These are phyloP conservation scores for Lates calcarifer DNA, from an alignment of 2,113 vertebrate genomes.

Conservation along the genomic window DNA sequence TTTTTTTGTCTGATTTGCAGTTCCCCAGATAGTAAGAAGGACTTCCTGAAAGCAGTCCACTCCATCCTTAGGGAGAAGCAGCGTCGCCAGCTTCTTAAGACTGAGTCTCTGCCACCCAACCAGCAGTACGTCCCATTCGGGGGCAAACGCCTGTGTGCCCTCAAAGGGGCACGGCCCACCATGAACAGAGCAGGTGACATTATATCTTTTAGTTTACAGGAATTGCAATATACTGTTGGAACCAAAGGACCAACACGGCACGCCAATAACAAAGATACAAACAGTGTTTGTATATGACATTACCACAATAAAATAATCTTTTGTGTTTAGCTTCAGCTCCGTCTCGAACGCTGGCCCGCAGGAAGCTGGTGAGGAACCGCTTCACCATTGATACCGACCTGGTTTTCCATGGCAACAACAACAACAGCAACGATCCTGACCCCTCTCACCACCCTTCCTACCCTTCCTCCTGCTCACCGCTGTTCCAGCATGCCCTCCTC, in stretches of 20 bases:
- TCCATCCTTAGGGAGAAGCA: slow-evolving; percentile 95
- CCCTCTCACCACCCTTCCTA: slow-evolving; percentile 51
- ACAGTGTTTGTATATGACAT: not conserved
- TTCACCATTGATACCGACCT: slow-evolving; percentile 94
- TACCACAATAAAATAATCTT: not conserved
- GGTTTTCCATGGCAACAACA: slow-evolving; percentile 88
- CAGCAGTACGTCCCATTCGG: slow-evolving; percentile 98
- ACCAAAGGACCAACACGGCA: not conserved
- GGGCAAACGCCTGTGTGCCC: slow-evolving; percentile 93
- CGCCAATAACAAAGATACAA: not conserved
- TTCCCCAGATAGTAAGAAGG: slow-evolving; percentile 93
- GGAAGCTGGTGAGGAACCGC: slow-evolving; percentile 91
- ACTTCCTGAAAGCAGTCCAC: slow-evolving; percentile 94
- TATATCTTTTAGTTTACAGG: not conserved
- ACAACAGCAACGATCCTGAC: slow-evolving; percentile 85
- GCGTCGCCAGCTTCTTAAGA: slow-evolving; percentile 94
- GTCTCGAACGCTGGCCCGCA: slow-evolving; percentile 88
- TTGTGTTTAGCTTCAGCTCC: slow-evolving; percentile 89
- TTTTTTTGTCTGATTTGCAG: slow-evolving; percentile 72
- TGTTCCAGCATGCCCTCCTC: slow-evolving; percentile 39
- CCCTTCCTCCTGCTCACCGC: slow-evolving; percentile 49
- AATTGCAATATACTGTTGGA: not conserved
- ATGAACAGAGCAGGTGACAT: slow-evolving; percentile 94
- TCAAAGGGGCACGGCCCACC: slow-evolving; percentile 91
- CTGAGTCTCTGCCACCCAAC: slow-evolving; percentile 91